Evolutionary conservation across 2,113 vertebrate species (phyloP).

Genomic region (Oncorhynchus clarkii): DNA sequence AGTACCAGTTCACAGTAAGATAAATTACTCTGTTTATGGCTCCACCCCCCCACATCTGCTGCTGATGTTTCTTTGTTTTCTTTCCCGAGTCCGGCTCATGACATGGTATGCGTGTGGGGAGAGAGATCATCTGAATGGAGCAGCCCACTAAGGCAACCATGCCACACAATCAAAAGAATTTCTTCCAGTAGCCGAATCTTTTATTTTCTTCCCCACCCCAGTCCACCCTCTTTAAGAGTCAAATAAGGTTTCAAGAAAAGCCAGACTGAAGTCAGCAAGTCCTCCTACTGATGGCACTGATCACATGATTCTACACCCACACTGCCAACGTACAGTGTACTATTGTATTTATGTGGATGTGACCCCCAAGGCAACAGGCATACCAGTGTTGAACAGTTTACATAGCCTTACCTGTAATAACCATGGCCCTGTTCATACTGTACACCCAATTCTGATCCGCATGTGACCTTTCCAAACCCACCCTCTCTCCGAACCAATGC

Average conservation of each 20-base stretch:
- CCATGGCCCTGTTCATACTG: no score
- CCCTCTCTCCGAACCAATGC: background rate
- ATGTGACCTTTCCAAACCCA: background rate
- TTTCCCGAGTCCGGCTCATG: constrained; percentile 35
- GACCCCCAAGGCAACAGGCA: no score
- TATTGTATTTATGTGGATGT: background rate
- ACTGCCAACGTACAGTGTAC: background rate
- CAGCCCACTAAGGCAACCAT: constrained; percentile 61
- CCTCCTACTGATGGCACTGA: constrained; percentile 48
- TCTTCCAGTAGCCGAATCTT: constrained; percentile 68
- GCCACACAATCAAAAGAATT: constrained; percentile 62
- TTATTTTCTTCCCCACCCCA: constrained; percentile 44
- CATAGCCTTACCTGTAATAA: no score
- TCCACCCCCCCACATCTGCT: background rate
- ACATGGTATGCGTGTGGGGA: constrained; percentile 50
- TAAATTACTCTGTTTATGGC: background rate
- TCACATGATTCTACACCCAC: constrained; percentile 23
- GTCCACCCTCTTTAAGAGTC: constrained; percentile 58
- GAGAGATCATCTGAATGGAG: constrained; percentile 51
- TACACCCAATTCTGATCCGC: background rate
- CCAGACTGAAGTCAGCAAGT: constrained; percentile 76
- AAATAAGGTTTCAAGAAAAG: constrained; percentile 74
- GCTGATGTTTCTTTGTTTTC: constrained; percentile 9
- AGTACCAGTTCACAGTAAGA: background rate
- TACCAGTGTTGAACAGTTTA: no score